Evolutionary conservation across 1,140 invertebrate genomes (phyloP).

Genomic region (Spodoptera litura): DNA sequence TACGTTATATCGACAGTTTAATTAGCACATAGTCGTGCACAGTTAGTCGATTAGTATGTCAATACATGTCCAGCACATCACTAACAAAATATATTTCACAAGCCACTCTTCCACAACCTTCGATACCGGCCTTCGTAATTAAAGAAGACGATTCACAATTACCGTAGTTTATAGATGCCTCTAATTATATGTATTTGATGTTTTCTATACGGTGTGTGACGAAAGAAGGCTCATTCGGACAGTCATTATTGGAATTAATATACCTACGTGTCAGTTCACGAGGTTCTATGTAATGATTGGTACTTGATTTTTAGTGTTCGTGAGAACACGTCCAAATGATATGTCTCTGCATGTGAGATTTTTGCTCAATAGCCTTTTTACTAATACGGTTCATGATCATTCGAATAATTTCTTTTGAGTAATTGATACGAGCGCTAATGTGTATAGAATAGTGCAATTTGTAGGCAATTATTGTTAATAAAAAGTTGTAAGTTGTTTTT

Average conservation of each 20-base stretch:
- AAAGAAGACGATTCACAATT: conserved; percentile 81
- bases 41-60: conserved; percentile 41
- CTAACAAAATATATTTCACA: conserved; percentile 71
- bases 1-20: conserved; percentile 25
- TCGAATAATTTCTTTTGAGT: conserved; percentile 59
- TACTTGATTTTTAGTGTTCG: conserved; percentile 80
- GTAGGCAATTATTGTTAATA: conserved; percentile 47
- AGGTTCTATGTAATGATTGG: conserved; percentile 77
- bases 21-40: conserved; percentile 26
- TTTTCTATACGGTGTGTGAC: conserved; percentile 83
- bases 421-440: conserved; percentile 62
- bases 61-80: conserved; percentile 42
- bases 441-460: conserved; percentile 45
- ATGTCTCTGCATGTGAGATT: conserved; percentile 67
- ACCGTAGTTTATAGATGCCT: conserved; percentile 83
- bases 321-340: conserved; percentile 80
- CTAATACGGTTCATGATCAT: conserved; percentile 59
- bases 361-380: conserved; percentile 66
- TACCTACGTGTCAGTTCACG: conserved; percentile 82
- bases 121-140: conserved; percentile 79
- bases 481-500: conserved; percentile 32
- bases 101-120: conserved; percentile 61
- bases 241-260: conserved; percentile 85
- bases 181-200: conserved; percentile 85
- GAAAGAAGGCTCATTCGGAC: conserved; percentile 78